Evolutionary conservation across 1,140 invertebrate genomes (phyloP).

Genomic region (Caenorhabditis latens): DNA sequence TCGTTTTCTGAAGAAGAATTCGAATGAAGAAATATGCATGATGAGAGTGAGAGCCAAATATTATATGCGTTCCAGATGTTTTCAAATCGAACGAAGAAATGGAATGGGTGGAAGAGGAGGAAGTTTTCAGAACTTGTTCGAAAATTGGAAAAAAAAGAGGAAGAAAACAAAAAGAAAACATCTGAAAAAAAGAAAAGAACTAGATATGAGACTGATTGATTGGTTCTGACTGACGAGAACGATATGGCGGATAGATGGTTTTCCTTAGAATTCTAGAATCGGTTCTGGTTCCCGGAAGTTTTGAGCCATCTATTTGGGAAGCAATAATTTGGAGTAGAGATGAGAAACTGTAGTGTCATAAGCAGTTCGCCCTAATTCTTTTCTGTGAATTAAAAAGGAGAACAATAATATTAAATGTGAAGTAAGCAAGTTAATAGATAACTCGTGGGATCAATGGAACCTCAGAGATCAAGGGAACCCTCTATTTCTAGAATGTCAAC

Average conservation of each 20-base stretch:
- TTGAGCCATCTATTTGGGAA: too few relatives aligned
- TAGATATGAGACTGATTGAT: not conserved
- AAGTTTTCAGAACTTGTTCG: slow-evolving; percentile 17
- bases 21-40: slow-evolving; percentile 35
- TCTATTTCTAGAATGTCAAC: not conserved
- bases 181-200: not conserved
- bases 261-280: too few relatives aligned
- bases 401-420: too few relatives aligned
- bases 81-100: not conserved
- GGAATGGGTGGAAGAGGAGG: not conserved
- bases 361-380: too few relatives aligned
- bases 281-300: too few relatives aligned
- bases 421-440: not conserved
- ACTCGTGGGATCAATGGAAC: not conserved
- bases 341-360: too few relatives aligned
- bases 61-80: slow-evolving; percentile 55
- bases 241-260: too few relatives aligned
- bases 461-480: not conserved
- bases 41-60: slow-evolving; percentile 44
- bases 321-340: too few relatives aligned
- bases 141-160: slow-evolving; percentile 30
- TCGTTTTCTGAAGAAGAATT: not conserved
- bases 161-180: not conserved
- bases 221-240: too few relatives aligned
- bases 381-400: too few relatives aligned